Percentiles rank a stretch among this genome's conserved stretches.
These are phyloP conservation scores for Pedicia rivosa DNA, from an alignment of 2,888 invertebrate genomes.

Conservation along the genomic window DNA sequence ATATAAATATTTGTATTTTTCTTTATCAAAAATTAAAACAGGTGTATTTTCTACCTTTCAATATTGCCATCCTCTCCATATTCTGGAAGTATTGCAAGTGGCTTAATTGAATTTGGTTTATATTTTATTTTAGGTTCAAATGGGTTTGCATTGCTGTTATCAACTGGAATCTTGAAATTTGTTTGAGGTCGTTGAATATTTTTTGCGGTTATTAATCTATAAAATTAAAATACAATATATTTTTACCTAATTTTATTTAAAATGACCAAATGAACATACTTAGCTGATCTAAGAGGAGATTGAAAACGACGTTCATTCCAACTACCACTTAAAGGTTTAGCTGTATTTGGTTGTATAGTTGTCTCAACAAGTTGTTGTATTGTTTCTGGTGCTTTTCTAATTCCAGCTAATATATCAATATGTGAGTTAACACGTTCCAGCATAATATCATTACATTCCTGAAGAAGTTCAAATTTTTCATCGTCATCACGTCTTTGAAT, in stretches of 20 bases:
- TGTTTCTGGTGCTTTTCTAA: conserved; percentile 36
- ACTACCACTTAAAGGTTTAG: conserved; percentile 33
- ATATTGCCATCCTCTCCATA: conserved; percentile 44
- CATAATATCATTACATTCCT: conserved; percentile 70
- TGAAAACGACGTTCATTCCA: conserved; percentile 35
- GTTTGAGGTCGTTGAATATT: conserved; percentile 70
- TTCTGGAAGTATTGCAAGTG: conserved; percentile 56
- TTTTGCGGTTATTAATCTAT: conserved; percentile 48
- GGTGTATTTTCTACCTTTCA: conserved; percentile 30
- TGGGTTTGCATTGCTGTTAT: conserved; percentile 54
- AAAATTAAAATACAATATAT: not conserved
- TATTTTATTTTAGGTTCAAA: conserved; percentile 72
- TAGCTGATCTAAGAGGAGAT: not conserved
- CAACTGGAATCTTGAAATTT: conserved; percentile 66
- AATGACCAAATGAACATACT: not conserved
- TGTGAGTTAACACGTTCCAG: conserved; percentile 63
- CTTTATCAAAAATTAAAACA: not conserved
- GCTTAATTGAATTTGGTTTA: conserved; percentile 78
- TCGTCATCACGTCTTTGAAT: conserved; percentile 39
- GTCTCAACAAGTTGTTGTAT: conserved; percentile 33
- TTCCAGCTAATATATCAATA: conserved; percentile 50
- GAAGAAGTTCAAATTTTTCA: conserved; percentile 57
- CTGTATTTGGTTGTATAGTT: conserved; percentile 3
- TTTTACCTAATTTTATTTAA: not conserved
- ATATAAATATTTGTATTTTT: not conserved